These are phyloP conservation scores for Pitta sordida DNA, from an alignment of 2,113 vertebrate species.

Conservation along the genomic window DNA sequence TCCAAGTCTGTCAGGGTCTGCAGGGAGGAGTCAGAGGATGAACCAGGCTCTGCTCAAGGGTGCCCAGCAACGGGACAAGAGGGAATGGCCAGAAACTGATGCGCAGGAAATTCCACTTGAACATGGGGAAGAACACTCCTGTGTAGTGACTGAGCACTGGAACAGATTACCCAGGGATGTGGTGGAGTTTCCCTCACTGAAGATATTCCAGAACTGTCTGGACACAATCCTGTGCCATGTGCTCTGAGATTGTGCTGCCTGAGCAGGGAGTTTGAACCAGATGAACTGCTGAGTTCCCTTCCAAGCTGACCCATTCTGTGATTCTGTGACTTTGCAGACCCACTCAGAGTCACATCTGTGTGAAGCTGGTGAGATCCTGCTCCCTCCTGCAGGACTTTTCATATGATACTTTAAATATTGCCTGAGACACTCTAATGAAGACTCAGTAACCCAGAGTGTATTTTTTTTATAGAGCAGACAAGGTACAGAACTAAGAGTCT, in stretches of 20 bases:
- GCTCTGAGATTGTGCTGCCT: neutral
- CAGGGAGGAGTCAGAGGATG: neutral
- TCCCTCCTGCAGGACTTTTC: neutral
- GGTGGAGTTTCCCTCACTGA: neutral
- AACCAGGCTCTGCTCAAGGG: neutral
- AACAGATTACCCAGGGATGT: neutral
- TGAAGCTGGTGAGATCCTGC: neutral
- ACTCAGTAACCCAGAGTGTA: rapidly evolving
- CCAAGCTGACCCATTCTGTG: neutral
- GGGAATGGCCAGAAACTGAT: neutral
- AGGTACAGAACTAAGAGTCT: neutral
- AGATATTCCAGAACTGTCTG: neutral
- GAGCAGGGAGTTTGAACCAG: neutral
- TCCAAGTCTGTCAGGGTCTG: rapidly evolving
- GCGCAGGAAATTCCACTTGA: neutral
- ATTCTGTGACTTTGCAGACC: neutral
- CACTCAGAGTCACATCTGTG: neutral
- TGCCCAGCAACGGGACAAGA: neutral
- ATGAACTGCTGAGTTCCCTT: neutral
- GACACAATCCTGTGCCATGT: neutral
- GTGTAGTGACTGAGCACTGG: neutral
- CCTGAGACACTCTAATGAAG: neutral
- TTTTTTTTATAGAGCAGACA: neutral
- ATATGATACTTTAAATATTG: neutral
- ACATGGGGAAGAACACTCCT: rapidly evolving